Percentiles rank a stretch among this genome's conserved stretches.
Conservation (phyloP, 2,888 invertebrate genomes). For the Gortyna flavago region DNA sequence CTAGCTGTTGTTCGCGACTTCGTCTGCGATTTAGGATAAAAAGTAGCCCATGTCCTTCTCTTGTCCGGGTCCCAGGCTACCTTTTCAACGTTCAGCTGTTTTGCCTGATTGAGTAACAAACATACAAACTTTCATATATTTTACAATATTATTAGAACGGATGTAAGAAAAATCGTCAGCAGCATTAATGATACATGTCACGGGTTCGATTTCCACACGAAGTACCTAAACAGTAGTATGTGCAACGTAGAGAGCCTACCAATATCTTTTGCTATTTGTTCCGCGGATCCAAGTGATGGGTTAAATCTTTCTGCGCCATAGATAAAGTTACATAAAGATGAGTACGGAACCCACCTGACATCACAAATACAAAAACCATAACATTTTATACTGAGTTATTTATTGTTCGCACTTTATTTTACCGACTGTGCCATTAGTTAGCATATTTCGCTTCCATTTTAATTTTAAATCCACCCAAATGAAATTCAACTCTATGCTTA, state of each 20-base stretch:
- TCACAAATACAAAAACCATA: constrained; percentile 40
- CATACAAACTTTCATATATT: not conserved
- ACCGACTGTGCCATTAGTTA: constrained; percentile 58
- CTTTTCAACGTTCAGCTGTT: not conserved
- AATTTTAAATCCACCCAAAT: constrained; percentile 23
- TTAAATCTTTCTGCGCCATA: not conserved
- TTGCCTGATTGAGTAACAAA: not conserved
- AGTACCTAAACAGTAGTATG: not conserved
- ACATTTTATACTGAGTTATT: constrained; percentile 55
- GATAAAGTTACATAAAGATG: not conserved
- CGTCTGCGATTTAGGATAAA: not conserved
- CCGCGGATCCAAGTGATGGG: not conserved
- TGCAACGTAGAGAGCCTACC: no score
- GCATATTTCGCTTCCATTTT: constrained; percentile 63
- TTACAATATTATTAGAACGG: not conserved
- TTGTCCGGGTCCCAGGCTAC: not conserved
- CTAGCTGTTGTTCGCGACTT: not conserved
- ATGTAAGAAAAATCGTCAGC: not conserved
- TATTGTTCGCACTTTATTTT: constrained; percentile 60
- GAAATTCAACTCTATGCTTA: constrained; percentile 26
- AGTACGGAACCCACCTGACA: constrained; percentile 17
- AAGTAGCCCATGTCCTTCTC: not conserved
- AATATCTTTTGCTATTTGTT: not conserved
- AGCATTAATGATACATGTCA: not conserved
- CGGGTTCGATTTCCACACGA: not conserved